These are phyloP conservation scores for Pangasius larnaudii DNA, from an alignment of 2,797 vertebrate species.

Conservation along the genomic window DNA sequence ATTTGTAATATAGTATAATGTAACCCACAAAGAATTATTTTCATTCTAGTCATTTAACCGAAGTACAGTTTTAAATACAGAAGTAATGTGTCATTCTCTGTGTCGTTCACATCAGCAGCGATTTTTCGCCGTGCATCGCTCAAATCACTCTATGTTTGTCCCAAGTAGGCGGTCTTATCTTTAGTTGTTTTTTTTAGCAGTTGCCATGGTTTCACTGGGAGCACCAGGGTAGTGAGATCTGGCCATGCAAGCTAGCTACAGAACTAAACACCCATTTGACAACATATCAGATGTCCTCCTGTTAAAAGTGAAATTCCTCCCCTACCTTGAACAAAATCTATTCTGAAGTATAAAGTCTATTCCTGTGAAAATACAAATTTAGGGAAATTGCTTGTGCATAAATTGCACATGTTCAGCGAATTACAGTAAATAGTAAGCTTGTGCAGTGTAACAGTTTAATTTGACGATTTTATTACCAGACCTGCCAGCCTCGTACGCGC, in stretches of 20 bases:
- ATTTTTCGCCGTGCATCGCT: neutral
- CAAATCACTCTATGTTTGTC: neutral
- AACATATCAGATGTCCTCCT: neutral
- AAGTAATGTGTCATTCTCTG: neutral
- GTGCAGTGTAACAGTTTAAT: neutral
- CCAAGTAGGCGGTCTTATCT: neutral
- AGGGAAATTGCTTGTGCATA: no score
- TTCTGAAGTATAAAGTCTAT: neutral
- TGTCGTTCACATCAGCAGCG: neutral
- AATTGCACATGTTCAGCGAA: no score
- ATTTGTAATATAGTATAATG: neutral
- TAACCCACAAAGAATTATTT: neutral
- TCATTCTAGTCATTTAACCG: neutral
- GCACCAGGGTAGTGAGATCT: neutral
- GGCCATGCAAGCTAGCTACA: neutral
- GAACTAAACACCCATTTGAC: neutral
- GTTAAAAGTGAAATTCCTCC: neutral
- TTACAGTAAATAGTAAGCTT: neutral
- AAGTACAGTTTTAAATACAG: neutral
- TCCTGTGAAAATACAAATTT: neutral
- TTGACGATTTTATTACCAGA: neutral
- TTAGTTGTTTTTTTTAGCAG: neutral
- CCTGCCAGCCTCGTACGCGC: neutral
- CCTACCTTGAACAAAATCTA: neutral
- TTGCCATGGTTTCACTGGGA: constrained; percentile 11